Evolutionary conservation across 2,113 vertebrate genomes (phyloP).

Genomic region (Saccopteryx leptura): DNA sequence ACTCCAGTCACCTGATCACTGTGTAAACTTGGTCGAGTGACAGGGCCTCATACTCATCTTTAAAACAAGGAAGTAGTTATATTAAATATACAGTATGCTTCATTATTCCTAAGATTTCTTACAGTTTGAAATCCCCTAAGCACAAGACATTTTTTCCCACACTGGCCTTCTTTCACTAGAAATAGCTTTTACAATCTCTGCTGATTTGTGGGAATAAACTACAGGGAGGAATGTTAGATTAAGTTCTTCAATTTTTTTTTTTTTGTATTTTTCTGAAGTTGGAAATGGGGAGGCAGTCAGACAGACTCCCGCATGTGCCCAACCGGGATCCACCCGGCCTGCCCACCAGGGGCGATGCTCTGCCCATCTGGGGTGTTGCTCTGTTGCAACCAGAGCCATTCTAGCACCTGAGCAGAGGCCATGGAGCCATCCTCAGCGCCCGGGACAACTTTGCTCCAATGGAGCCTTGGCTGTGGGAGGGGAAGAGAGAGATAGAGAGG

Average conservation of each 20-base stretch:
- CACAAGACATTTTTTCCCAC: constrained; percentile 26
- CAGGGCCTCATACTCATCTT: background rate
- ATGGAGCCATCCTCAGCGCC: too few relatives aligned
- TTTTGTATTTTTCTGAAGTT: too few relatives aligned
- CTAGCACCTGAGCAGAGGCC: too few relatives aligned
- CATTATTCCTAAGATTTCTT: background rate
- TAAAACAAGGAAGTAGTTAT: background rate
- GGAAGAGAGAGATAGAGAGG: too few relatives aligned
- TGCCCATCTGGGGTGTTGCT: too few relatives aligned
- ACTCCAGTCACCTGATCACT: background rate
- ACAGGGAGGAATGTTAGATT: background rate
- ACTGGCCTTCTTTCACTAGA: constrained; percentile 16
- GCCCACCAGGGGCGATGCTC: too few relatives aligned
- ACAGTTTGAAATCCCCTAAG: constrained; percentile 17
- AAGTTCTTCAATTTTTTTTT: background rate
- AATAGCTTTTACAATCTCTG: constrained; percentile 19
- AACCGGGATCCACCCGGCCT: too few relatives aligned
- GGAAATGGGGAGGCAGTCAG: too few relatives aligned
- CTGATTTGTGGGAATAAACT: constrained; percentile 6
- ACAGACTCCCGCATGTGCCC: too few relatives aligned
- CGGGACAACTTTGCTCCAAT: too few relatives aligned
- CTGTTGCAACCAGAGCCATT: too few relatives aligned
- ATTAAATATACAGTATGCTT: background rate
- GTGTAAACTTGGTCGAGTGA: background rate
- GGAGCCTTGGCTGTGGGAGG: too few relatives aligned